A percentile compares a stretch with the other conserved stretches of the same genome.
phyloP scores from a whole-genome alignment of 2,888 invertebrate species.

The Himalopsyche anomala region DNA sequence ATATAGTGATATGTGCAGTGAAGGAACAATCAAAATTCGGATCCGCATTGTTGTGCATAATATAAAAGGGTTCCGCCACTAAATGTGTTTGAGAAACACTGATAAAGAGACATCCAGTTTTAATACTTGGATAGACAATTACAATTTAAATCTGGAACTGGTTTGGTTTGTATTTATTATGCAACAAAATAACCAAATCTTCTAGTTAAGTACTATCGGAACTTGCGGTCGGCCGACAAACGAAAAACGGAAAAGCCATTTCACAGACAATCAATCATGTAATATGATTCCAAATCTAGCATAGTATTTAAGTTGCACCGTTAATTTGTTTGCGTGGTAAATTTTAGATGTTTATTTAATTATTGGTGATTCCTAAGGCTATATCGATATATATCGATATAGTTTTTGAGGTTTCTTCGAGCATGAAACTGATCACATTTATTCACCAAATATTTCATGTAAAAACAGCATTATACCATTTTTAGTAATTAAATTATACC shows the following conservation, averaged over 20 bases:
- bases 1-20: too few relatives aligned
- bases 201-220: constrained; percentile 3
- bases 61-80: too few relatives aligned
- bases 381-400: background rate
- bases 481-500: too few relatives aligned
- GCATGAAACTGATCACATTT: too few relatives aligned
- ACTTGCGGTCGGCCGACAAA: constrained; percentile 9
- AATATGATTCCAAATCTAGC: constrained; percentile 3
- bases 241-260: constrained; percentile 6
- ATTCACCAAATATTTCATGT: too few relatives aligned
- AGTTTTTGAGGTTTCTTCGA: background rate
- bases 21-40: too few relatives aligned
- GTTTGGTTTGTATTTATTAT: constrained; percentile 15
- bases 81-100: too few relatives aligned
- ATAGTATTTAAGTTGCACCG: background rate
- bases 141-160: background rate
- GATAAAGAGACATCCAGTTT: background rate
- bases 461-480: too few relatives aligned
- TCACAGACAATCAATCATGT: constrained; percentile 13
- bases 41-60: too few relatives aligned
- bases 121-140: constrained; percentile 10
- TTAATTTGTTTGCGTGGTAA: background rate
- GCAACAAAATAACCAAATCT: background rate
- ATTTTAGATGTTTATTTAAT: background rate
- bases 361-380: background rate